Evolutionary conservation across 2,797 vertebrate genomes (phyloP).

Genomic region (Leptodactylus fallax): DNA sequence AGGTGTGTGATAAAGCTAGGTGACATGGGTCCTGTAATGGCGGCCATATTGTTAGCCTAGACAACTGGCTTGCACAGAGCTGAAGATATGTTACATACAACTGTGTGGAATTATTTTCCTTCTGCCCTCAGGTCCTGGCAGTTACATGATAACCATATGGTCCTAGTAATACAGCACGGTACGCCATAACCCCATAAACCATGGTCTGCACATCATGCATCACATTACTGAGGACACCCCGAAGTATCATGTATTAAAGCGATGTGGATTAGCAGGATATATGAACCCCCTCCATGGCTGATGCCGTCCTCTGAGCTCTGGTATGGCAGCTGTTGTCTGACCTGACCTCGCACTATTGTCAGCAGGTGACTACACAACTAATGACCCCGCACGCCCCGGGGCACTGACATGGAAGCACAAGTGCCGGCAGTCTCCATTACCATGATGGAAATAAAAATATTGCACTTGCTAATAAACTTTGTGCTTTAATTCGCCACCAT

Average conservation of each 20-base stretch:
- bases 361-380: constrained; percentile 29
- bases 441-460: not conserved
- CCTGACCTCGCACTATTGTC: constrained; percentile 19
- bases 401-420: constrained; percentile 9
- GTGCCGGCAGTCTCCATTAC: constrained; percentile 26
- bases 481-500: no score
- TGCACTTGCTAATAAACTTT: not conserved
- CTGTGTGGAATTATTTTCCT: not conserved
- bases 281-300: not conserved
- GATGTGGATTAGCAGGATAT: not conserved
- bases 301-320: not conserved
- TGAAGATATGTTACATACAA: no score
- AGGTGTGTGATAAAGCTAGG: not conserved
- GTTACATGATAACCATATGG: not conserved
- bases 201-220: not conserved
- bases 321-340: constrained; percentile 51
- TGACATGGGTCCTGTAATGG: not conserved
- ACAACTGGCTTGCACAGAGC: no score
- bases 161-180: not conserved
- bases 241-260: no score
- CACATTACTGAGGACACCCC: not conserved
- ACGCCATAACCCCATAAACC: not conserved
- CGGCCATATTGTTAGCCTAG: not conserved
- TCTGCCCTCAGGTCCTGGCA: not conserved
- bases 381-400: not conserved